These are phyloP conservation scores for Malurus leucopterus DNA, from an alignment of 2,797 vertebrate genomes.

Conservation along the genomic window DNA sequence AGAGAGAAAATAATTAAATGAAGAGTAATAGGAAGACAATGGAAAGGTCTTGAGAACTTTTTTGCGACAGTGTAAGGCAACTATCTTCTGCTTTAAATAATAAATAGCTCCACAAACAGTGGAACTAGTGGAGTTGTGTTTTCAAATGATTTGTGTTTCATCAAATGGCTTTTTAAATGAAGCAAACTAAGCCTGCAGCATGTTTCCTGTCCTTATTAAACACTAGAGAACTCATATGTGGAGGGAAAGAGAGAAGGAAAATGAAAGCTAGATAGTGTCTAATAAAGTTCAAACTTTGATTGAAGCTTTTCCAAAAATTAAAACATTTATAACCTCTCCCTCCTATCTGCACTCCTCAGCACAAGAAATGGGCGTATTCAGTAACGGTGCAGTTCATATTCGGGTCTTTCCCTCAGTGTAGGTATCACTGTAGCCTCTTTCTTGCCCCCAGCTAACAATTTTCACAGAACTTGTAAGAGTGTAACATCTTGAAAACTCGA, in stretches of 20 bases:
- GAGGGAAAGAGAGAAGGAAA: background rate
- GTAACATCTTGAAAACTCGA: background rate
- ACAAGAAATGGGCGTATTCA: background rate
- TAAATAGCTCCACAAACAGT: slow-evolving; percentile 38
- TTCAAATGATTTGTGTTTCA: slow-evolving; percentile 36
- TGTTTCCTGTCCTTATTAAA: slow-evolving; percentile 30
- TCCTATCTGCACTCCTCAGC: background rate
- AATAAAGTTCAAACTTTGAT: slow-evolving; percentile 38
- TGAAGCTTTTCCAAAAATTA: slow-evolving; percentile 19
- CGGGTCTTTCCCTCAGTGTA: background rate
- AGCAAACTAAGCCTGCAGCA: slow-evolving; percentile 41
- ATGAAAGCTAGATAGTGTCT: background rate
- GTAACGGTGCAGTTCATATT: background rate
- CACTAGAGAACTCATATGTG: slow-evolving; percentile 8
- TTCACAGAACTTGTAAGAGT: background rate
- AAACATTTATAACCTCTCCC: background rate
- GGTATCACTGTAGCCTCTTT: background rate
- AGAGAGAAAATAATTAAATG: background rate
- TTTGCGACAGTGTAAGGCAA: background rate
- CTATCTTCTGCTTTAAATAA: slow-evolving; percentile 38
- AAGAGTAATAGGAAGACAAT: background rate
- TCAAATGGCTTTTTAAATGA: slow-evolving; percentile 35
- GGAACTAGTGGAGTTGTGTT: slow-evolving; percentile 16
- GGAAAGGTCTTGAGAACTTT: background rate
- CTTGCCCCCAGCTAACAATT: background rate